Percentiles rank a stretch among this genome's conserved stretches.
Evolutionary conservation across 2,113 vertebrate genomes (phyloP).

Genomic region (Sinocyclocheilus rhinocerous): DNA sequence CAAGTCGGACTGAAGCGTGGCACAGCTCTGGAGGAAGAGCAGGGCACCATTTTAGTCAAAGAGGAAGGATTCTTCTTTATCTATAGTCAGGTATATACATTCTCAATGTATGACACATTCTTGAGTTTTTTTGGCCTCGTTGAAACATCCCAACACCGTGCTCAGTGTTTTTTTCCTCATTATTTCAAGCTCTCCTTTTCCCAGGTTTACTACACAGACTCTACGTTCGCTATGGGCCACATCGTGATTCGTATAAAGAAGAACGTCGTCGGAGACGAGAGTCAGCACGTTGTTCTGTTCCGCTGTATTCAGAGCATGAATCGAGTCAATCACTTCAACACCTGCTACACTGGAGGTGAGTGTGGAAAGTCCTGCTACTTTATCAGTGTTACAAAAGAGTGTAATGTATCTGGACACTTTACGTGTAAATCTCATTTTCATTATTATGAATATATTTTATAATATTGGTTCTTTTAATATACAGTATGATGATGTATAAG

Average conservation of each 20-base stretch:
- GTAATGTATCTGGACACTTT: neutral
- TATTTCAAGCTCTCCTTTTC: conserved; percentile 29
- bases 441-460: no score
- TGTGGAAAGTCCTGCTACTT: neutral
- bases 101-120: neutral
- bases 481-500: no score
- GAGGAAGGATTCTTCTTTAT: conserved; percentile 94
- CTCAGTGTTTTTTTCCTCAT: conserved; percentile 26
- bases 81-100: conserved; percentile 86
- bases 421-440: neutral
- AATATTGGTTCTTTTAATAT: no score
- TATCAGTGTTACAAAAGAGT: neutral
- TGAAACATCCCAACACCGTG: neutral
- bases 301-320: conserved; percentile 95
- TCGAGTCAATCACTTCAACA: conserved; percentile 83
- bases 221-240: conserved; percentile 90
- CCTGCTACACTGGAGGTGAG: conserved; percentile 95
- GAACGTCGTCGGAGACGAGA: conserved; percentile 86
- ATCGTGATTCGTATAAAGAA: conserved; percentile 89
- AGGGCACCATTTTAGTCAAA: conserved; percentile 85
- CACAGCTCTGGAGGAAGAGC: conserved; percentile 80
- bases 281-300: conserved; percentile 85
- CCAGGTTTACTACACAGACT: conserved; percentile 90
- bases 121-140: neutral
- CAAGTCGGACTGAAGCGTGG: conserved; percentile 89